Percentiles rank a stretch among this genome's conserved stretches.
phyloP scores from a whole-genome alignment of 2,797 vertebrate species.

The Melanotaenia parkinsoni region DNA sequence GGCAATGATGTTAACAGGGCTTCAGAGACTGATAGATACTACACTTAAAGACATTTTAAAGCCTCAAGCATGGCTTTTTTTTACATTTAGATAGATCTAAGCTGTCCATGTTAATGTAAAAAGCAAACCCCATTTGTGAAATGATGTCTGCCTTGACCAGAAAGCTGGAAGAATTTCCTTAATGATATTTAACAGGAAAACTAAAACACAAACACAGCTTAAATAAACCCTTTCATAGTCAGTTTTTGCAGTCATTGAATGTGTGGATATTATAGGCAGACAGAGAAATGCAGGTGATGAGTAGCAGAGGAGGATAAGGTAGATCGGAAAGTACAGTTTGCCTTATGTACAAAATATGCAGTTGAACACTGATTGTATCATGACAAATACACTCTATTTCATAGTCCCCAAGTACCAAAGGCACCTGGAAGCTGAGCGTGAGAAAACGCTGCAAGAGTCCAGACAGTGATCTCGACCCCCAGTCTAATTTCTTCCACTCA shows the following conservation, averaged over 20 bases:
- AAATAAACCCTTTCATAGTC: constrained; percentile 60
- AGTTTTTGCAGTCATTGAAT: constrained; percentile 50
- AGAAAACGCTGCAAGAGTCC: constrained; percentile 56
- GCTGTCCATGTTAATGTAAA: background rate
- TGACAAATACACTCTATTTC: constrained; percentile 59
- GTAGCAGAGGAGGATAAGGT: constrained; percentile 20
- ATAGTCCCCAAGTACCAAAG: constrained; percentile 59
- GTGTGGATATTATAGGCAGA: constrained; percentile 41
- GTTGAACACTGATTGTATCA: constrained; percentile 43
- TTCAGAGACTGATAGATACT: background rate
- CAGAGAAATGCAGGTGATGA: constrained; percentile 11
- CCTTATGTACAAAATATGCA: constrained; percentile 43
- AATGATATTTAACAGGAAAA: constrained; percentile 51
- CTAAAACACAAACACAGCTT: constrained; percentile 55
- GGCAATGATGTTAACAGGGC: background rate
- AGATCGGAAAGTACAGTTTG: constrained; percentile 27
- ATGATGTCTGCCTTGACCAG: constrained; percentile 50
- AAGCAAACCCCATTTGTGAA: constrained; percentile 16
- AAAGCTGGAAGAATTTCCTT: constrained; percentile 45
- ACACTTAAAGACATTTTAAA: background rate
- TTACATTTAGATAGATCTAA: background rate
- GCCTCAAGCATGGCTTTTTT: no score
- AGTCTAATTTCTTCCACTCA: constrained; percentile 32
- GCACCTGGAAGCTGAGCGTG: constrained; percentile 67
- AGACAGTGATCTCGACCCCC: constrained; percentile 44